Conservation (phyloP, 2,888 invertebrate species). For the Drosophila setosimentum region DNA sequence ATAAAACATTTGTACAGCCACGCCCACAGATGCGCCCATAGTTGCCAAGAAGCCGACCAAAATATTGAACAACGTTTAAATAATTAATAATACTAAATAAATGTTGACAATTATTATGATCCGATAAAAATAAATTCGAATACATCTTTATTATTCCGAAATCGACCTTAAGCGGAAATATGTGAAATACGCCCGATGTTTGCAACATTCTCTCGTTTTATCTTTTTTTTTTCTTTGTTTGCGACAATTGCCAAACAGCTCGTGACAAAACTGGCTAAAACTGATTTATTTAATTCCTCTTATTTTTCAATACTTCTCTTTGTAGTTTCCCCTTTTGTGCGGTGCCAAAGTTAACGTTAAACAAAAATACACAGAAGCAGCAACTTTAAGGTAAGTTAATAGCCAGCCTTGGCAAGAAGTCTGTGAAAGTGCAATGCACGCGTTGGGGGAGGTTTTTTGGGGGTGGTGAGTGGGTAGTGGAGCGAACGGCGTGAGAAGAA, state of each 20-base stretch:
- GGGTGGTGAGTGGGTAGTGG: not conserved
- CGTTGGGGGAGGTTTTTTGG: not conserved
- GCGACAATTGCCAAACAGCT: not conserved
- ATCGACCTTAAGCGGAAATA: too few relatives aligned
- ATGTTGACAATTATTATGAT: too few relatives aligned
- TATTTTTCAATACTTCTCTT: slow-evolving; percentile 14
- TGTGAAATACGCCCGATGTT: too few relatives aligned
- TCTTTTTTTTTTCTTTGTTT: slow-evolving; percentile 11
- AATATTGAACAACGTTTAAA: too few relatives aligned
- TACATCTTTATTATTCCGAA: too few relatives aligned
- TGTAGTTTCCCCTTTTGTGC: slow-evolving; percentile 13
- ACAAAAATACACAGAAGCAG: slow-evolving; percentile 5
- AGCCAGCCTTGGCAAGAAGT: slow-evolving; percentile 3
- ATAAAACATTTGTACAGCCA: too few relatives aligned
- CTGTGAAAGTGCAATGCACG: slow-evolving; percentile 27
- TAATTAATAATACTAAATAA: too few relatives aligned
- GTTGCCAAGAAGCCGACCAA: too few relatives aligned
- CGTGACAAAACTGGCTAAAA: not conserved
- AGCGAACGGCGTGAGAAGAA: not conserved
- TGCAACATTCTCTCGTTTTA: not conserved
- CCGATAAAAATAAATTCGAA: too few relatives aligned
- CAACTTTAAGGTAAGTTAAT: slow-evolving; percentile 56
- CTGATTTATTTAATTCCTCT: slow-evolving; percentile 7
- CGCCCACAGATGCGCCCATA: too few relatives aligned
- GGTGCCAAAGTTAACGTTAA: slow-evolving; percentile 18